These are phyloP conservation scores for Netelia fuscicornis DNA, from an alignment of 2,888 invertebrate genomes.

Conservation along the genomic window DNA sequence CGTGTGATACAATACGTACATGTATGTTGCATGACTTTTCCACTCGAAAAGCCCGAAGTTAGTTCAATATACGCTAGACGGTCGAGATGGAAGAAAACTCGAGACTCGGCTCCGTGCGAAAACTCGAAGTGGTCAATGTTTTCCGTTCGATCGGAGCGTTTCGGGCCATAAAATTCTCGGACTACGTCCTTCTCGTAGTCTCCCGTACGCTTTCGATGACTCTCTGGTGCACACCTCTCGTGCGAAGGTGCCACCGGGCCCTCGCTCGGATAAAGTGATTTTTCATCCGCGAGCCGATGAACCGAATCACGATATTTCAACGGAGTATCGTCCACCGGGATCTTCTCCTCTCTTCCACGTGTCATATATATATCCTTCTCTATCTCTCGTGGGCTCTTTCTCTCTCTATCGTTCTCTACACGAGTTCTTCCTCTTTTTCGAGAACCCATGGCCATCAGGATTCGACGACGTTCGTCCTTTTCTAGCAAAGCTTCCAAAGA, in stretches of 20 bases:
- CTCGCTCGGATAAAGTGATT: constrained; percentile 72
- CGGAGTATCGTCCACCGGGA: constrained; percentile 67
- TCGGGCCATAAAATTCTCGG: constrained; percentile 73
- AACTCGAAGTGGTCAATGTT: constrained; percentile 69
- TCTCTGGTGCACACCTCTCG: constrained; percentile 27
- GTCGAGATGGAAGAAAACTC: constrained; percentile 29
- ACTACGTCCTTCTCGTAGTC: constrained; percentile 53
- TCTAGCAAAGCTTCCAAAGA: constrained; percentile 35
- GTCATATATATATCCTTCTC: constrained; percentile 10
- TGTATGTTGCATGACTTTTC: constrained; percentile 33
- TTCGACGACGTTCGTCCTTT: constrained; percentile 50
- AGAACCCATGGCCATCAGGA: constrained; percentile 42
- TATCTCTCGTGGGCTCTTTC: background rate
- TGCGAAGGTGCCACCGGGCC: constrained; percentile 35
- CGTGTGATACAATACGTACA: background rate
- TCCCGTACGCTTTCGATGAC: constrained; percentile 21
- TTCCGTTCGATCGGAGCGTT: constrained; percentile 74
- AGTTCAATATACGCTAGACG: constrained; percentile 24
- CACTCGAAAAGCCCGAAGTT: constrained; percentile 44
- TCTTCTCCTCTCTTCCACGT: constrained; percentile 27
- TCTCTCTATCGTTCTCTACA: constrained; percentile 2
- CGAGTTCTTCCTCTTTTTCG: constrained; percentile 33
- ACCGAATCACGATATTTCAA: constrained; percentile 72
- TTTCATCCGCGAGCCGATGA: constrained; percentile 73
- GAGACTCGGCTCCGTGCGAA: constrained; percentile 2